Conservation (phyloP, 2,888 invertebrate genomes). For the Drosophila mimica region DNA sequence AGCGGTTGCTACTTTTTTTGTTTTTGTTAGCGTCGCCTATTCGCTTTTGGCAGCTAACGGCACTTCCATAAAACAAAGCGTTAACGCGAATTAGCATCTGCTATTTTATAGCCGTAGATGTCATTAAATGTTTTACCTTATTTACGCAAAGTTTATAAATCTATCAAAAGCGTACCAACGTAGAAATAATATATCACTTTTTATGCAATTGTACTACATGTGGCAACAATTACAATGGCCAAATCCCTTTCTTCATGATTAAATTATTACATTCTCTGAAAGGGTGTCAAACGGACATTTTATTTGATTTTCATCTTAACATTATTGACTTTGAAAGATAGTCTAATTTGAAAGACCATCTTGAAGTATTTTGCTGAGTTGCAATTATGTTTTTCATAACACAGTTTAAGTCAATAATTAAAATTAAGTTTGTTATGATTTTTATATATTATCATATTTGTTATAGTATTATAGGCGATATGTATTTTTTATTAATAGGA, state of each 20-base stretch:
- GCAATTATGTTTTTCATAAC: background rate
- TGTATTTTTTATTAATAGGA: background rate
- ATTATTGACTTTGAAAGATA: background rate
- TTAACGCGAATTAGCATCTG: constrained; percentile 9
- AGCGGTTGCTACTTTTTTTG: constrained; percentile 15
- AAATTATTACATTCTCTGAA: background rate
- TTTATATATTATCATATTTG: background rate
- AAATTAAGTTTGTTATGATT: background rate
- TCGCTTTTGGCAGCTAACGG: constrained; percentile 66
- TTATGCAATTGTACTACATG: background rate
- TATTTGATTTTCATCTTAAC: background rate
- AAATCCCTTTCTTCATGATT: background rate
- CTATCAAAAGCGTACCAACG: background rate
- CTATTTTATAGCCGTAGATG: constrained; percentile 33
- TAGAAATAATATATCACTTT: background rate
- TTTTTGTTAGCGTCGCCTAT: constrained; percentile 28
- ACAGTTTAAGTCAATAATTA: background rate
- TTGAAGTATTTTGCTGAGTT: background rate
- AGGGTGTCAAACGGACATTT: background rate
- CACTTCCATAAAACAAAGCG: constrained; percentile 40
- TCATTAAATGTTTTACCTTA: constrained; percentile 44
- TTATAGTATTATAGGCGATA: background rate
- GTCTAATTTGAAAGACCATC: background rate
- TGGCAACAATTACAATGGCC: background rate
- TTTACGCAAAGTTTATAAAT: background rate